These are phyloP conservation scores for Bombyx mandarina DNA, from an alignment of 1,140 invertebrate genomes.

Conservation along the genomic window DNA sequence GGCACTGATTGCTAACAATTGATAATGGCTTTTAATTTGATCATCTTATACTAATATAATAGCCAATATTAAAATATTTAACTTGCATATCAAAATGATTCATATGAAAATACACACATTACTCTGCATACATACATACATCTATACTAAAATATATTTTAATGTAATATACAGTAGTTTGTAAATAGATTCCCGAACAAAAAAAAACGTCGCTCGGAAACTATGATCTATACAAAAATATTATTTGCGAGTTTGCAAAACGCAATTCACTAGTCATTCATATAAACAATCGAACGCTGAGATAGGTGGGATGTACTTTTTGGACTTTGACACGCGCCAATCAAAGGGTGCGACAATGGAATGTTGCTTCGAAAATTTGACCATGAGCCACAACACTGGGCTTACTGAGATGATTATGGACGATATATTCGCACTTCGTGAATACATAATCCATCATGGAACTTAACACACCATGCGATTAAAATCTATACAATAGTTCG, in stretches of 20 bases:
- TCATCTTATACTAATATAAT: constrained; percentile 55
- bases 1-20: constrained; percentile 63
- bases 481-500: not conserved
- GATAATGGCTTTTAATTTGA: constrained; percentile 49
- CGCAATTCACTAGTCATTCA: constrained; percentile 29
- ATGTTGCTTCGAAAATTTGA: constrained; percentile 40
- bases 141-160: constrained; percentile 61
- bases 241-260: constrained; percentile 38
- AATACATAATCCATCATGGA: constrained; percentile 10
- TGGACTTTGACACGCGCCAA: constrained; percentile 51
- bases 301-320: constrained; percentile 61
- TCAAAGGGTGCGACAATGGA: constrained; percentile 51
- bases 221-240: constrained; percentile 62
- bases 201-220: constrained; percentile 35
- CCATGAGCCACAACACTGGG: too few relatives aligned
- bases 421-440: constrained; percentile 14
- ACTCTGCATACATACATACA: constrained; percentile 67
- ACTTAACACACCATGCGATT: not conserved
- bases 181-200: constrained; percentile 56
- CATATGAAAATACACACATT: constrained; percentile 66
- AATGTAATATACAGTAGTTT: constrained; percentile 62
- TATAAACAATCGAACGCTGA: constrained; percentile 25
- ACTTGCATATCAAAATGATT: constrained; percentile 59
- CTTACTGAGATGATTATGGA: too few relatives aligned
- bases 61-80: constrained; percentile 68